Percentiles rank a stretch among this genome's conserved stretches.
phyloP scores from a whole-genome alignment of 1,140 invertebrate genomes.

The Chlorops oryzae region DNA sequence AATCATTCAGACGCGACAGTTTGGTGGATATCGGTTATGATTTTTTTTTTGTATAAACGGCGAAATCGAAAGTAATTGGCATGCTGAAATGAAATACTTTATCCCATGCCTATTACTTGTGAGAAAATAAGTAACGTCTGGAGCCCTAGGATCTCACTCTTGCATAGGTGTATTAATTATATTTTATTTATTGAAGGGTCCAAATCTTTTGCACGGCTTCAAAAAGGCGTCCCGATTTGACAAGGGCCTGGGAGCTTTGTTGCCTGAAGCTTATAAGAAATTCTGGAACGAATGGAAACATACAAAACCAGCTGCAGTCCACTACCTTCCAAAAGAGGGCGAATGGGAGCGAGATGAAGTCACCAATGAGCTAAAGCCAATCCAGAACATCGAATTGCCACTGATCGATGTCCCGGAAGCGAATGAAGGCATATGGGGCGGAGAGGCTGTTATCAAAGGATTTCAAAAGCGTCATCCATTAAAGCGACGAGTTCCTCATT shows the following conservation, averaged over 20 bases:
- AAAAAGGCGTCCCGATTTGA: slow-evolving; percentile 53
- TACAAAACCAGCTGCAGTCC: slow-evolving; percentile 68
- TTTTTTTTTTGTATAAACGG: too few relatives aligned
- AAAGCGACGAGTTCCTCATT: slow-evolving; percentile 63
- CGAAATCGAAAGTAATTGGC: too few relatives aligned
- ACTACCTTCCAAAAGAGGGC: slow-evolving; percentile 71
- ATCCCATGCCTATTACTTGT: too few relatives aligned
- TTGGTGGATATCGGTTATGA: too few relatives aligned
- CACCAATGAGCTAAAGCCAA: slow-evolving; percentile 61
- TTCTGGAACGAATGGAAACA: slow-evolving; percentile 82
- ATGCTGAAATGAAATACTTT: too few relatives aligned
- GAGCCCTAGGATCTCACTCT: too few relatives aligned
- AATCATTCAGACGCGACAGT: too few relatives aligned
- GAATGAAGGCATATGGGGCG: slow-evolving; percentile 89
- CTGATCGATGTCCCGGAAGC: slow-evolving; percentile 72
- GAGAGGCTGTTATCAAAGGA: slow-evolving; percentile 90
- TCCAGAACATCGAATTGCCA: slow-evolving; percentile 75
- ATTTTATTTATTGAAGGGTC: slow-evolving; percentile 23
- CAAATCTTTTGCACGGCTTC: slow-evolving; percentile 39
- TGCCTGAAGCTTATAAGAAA: slow-evolving; percentile 82
- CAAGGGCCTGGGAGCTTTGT: slow-evolving; percentile 55
- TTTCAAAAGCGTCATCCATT: slow-evolving; percentile 64
- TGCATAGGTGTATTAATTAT: neutral
- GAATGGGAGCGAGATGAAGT: slow-evolving; percentile 67
- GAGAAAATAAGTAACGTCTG: too few relatives aligned